Evolutionary conservation across 2,888 invertebrate genomes (phyloP).

Genomic region (Phytoseiulus persimilis): DNA sequence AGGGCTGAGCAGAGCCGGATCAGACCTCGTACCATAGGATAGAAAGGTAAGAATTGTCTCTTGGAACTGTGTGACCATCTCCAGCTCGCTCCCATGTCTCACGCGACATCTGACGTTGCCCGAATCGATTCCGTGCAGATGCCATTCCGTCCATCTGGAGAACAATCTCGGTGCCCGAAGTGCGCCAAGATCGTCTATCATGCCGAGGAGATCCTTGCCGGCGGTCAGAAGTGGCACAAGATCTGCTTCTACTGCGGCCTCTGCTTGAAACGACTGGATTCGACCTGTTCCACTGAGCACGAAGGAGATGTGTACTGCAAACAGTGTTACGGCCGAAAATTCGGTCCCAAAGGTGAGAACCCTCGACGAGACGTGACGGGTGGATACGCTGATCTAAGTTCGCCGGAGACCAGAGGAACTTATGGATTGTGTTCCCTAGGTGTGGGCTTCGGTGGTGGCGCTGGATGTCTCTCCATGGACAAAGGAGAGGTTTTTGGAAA

Average conservation of each 20-base stretch:
- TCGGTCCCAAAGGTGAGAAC: slow-evolving; percentile 88
- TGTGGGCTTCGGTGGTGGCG: slow-evolving; percentile 94
- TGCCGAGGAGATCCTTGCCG: slow-evolving; percentile 82
- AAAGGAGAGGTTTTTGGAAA: slow-evolving; percentile 57
- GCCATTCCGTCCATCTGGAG: slow-evolving; percentile 95
- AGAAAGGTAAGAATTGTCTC: not conserved
- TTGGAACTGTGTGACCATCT: not conserved
- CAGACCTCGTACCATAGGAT: not conserved
- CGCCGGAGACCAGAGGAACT: no score
- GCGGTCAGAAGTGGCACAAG: slow-evolving; percentile 73
- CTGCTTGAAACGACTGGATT: slow-evolving; percentile 86
- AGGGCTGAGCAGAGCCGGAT: not conserved
- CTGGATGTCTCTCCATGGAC: slow-evolving; percentile 92
- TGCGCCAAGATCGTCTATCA: slow-evolving; percentile 70
- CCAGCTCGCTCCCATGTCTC: not conserved
- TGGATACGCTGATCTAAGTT: slow-evolving; percentile 51
- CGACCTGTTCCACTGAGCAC: slow-evolving; percentile 88
- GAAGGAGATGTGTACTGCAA: slow-evolving; percentile 89
- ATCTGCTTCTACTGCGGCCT: slow-evolving; percentile 86
- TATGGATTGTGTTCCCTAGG: slow-evolving; percentile 46
- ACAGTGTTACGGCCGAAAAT: slow-evolving; percentile 87
- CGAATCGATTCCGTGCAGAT: slow-evolving; percentile 57
- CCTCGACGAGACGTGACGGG: slow-evolving; percentile 90
- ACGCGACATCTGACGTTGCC: no score
- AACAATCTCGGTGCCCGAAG: slow-evolving; percentile 87